Base-by-base conservation (phyloP, 2,113 vertebrate species). In the Eurypyga helias region DNA sequence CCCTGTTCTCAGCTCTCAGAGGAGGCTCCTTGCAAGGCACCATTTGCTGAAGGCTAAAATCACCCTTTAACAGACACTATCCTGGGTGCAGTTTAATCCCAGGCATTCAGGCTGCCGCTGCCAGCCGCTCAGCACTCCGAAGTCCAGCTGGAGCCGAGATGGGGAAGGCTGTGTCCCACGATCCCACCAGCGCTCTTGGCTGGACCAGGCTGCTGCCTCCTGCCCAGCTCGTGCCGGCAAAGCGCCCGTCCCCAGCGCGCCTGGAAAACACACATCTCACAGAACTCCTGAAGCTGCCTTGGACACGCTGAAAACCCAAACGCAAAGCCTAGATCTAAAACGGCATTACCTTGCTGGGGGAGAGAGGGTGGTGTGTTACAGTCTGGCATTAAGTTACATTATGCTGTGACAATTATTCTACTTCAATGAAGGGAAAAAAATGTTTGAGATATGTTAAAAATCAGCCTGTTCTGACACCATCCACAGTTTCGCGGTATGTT, bases 241-340 rank as follows among this genome's bases (percentile, higher is more conserved):
- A n/a, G 4, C 0, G 9, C 45, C 43, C 8, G 1, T 9, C 29
- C 57, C 48, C 60, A 34, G 4, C 0, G 9, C 6, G 7, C 67
- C 83, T 54, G 48, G 21, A 45, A 75, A 38, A 3, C 7, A 2
- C 34, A 3, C 21, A 0, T 20, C n/a, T 18, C 26, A 13, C 73
- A 16, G 14, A 36, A 17, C 41, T 33, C 73, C 48, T 15, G 33
- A 54, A 18, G 43, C 10, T 17, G 13, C 60, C 31, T 73, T 16
- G 19, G 20, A 1, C 3, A 0, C 4, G 17, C 7, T 54, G 69
- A 49, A 17, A 65, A 67, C 24, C 7, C 34, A 67, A 58, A 41
- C 3, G 0, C 54, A 49, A 51, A 34, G 38, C 13, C 1, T 2
- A 11, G 90, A 23, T 86, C n/a, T 57, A 21, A 77, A 78, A 25